Conservation (phyloP, 2,888 invertebrate genomes). For the Campoplex capitator region DNA sequence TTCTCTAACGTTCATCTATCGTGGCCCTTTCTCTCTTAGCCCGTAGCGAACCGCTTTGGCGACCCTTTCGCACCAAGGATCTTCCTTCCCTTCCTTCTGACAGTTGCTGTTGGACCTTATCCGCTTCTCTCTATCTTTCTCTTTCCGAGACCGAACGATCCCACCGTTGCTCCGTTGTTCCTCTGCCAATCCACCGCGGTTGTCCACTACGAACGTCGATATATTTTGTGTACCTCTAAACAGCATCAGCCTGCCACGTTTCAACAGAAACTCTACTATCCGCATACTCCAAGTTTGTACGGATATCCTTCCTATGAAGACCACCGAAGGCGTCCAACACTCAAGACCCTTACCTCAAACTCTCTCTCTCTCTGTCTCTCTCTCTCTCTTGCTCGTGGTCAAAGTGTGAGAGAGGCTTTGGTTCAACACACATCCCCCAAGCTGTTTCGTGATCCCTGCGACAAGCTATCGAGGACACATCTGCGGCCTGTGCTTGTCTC, state of each 20-base stretch:
- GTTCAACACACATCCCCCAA: constrained; percentile 38
- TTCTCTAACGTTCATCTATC: constrained; percentile 36
- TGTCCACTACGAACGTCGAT: constrained; percentile 41
- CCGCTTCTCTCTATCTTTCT: neutral
- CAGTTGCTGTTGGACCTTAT: constrained; percentile 7
- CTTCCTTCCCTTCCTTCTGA: constrained; percentile 17
- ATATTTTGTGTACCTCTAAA: constrained; percentile 46
- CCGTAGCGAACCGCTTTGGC: constrained; percentile 4
- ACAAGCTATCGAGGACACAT: constrained; percentile 62
- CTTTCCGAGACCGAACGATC: constrained; percentile 1
- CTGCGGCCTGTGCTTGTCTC: constrained; percentile 63
- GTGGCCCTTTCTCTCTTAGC: constrained; percentile 17
- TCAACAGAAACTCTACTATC: constrained; percentile 32
- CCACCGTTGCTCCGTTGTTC: constrained; percentile 21
- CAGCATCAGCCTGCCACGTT: constrained; percentile 19
- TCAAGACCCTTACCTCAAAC: constrained; percentile 34
- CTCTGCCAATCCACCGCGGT: constrained; percentile 33
- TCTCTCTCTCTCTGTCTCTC: constrained; percentile 35
- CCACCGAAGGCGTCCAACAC: constrained; percentile 26
- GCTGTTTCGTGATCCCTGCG: constrained; percentile 55
- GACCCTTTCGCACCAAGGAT: constrained; percentile 48
- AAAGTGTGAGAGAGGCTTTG: neutral
- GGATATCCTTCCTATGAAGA: constrained; percentile 28
- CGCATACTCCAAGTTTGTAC: constrained; percentile 35
- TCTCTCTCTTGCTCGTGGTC: neutral